Conservation (phyloP, 1,140 invertebrate species). For the Drosophila nikananu region DNA sequence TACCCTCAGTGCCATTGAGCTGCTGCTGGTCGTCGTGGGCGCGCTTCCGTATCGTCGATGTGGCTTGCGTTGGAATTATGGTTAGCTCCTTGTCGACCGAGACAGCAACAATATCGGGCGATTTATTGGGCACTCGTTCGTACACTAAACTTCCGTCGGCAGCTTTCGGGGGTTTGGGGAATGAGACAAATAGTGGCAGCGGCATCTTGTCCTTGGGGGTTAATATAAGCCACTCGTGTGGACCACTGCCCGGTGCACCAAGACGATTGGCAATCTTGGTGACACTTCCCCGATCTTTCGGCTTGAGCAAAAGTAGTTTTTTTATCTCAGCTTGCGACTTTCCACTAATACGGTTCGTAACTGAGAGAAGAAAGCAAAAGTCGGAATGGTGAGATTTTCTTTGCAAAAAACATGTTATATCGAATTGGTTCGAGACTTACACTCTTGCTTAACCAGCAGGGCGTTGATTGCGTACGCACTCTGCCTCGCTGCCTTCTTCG, state of each 20-base stretch:
- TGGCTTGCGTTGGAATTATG: constrained; percentile 84
- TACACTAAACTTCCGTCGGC: constrained; percentile 94
- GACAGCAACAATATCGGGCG: constrained; percentile 87
- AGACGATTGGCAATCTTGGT: constrained; percentile 92
- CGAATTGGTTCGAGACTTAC: constrained; percentile 86
- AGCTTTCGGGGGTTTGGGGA: constrained; percentile 94
- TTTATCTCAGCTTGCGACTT: constrained; percentile 88
- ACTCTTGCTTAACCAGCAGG: constrained; percentile 93
- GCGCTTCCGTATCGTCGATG: constrained; percentile 89
- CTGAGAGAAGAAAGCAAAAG: constrained; percentile 67
- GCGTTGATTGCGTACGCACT: constrained; percentile 95
- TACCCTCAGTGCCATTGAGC: constrained; percentile 91
- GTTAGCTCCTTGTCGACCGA: constrained; percentile 83
- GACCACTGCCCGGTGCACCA: constrained; percentile 89
- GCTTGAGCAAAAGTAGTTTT: constrained; percentile 86
- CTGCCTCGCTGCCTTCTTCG: constrained; percentile 93
- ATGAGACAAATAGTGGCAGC: constrained; percentile 91
- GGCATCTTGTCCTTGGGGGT: constrained; percentile 93
- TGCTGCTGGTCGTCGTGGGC: constrained; percentile 88
- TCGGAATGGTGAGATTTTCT: background rate
- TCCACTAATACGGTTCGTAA: constrained; percentile 88
- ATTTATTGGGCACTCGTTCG: constrained; percentile 92
- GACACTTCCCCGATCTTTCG: constrained; percentile 89
- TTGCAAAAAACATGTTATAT: background rate
- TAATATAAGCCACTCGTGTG: constrained; percentile 92